Base-by-base conservation (phyloP, 2,113 vertebrate species). In the Protomyctophum bolini region DNA sequence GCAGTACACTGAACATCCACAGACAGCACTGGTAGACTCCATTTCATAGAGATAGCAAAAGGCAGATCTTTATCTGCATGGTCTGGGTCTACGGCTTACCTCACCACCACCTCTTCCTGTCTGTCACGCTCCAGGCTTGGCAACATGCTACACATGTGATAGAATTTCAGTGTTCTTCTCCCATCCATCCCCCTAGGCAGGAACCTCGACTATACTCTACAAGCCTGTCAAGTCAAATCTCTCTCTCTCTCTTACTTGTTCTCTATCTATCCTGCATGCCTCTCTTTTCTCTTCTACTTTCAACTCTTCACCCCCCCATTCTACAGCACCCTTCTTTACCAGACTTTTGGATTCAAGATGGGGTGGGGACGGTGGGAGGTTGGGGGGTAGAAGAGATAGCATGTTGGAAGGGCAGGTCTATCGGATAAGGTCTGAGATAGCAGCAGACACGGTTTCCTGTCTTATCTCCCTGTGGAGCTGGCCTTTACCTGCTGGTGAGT, bases 41-140 rank as follows among this genome's bases (percentile, higher is more conserved):
- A 63, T 80, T 71, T 82, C 74, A 82, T 77, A 66, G 59, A 45
- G 71, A 85, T 78, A 66, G 72, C 83, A 70, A 14, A 10, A 69
- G 75, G 55, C 76, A 75, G 84, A 91, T 88, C 82, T 80, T 78
- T 88, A 88, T 87, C 83, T 79, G 50, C 75, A 41, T 41, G 33
- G 63, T 82, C 81, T 83, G 60, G 77, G 66, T 75, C 66, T 47
- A 21, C 63, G 84, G 75, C 79, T 86, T 75, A 75, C 68, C 77
- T 83, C 75, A 69, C 63, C 82, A 72, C 46, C 82, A 72, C 46
- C 81, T 79, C 84, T 75, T 82, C 73, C 80, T 79, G 69, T 48
- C 72, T 77, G 86, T 88, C 80, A 87, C 68, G 55, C 80, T 90
- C 68, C 81, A 86, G 83, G 81, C 68, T 76, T 50, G 65, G 73